Percentiles rank a stretch among this genome's conserved stretches.
Evolutionary conservation across 2,888 invertebrate species (phyloP).

Genomic region (Agrochola lychnidis): DNA sequence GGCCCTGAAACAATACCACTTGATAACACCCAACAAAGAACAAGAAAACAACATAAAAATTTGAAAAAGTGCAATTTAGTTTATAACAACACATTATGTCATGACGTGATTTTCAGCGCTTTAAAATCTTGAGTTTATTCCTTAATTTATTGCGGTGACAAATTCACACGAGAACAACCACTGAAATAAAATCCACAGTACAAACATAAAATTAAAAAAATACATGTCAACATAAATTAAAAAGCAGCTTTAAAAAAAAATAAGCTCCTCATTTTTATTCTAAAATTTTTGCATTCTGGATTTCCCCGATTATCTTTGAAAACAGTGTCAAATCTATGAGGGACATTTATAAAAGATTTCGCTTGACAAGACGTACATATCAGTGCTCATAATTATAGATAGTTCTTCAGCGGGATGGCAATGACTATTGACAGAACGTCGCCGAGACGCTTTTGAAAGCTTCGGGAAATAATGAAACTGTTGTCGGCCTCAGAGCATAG

Average conservation of each 20-base stretch:
- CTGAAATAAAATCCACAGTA: constrained; percentile 28
- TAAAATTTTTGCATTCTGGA: neutral
- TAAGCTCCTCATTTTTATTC: constrained; percentile 9
- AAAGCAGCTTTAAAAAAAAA: constrained; percentile 16
- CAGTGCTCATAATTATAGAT: neutral
- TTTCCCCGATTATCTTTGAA: neutral
- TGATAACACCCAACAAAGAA: neutral
- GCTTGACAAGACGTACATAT: neutral
- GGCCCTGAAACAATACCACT: constrained; percentile 92
- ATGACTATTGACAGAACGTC: constrained; percentile 4
- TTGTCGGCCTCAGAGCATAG: neutral
- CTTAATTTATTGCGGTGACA: constrained; percentile 20
- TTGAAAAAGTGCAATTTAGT: constrained; percentile 32
- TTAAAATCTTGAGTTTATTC: neutral
- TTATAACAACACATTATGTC: constrained; percentile 17
- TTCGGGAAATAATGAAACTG: neutral
- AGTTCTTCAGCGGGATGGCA: neutral
- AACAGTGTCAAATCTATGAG: neutral
- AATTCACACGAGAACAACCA: constrained; percentile 40
- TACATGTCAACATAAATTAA: neutral
- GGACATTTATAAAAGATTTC: neutral
- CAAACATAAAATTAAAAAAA: neutral
- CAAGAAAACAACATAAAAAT: constrained; percentile 4
- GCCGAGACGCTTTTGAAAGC: neutral
- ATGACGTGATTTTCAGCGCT: constrained; percentile 26